These are phyloP conservation scores for Sycophila sp. DNA, from an alignment of 1,140 invertebrate species.

Conservation along the genomic window DNA sequence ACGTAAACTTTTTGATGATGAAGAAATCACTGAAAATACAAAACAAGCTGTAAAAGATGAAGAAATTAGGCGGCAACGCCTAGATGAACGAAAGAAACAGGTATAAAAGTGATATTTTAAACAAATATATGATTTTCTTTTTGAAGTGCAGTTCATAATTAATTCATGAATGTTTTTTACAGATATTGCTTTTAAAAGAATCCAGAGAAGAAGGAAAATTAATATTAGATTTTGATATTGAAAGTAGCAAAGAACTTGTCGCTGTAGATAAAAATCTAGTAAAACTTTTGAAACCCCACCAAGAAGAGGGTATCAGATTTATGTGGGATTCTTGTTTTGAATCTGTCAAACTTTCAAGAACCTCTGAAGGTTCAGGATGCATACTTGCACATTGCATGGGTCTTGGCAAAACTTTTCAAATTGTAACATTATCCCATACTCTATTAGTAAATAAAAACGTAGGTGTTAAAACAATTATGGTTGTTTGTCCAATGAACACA, in stretches of 20 bases:
- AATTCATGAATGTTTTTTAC: too few relatives aligned
- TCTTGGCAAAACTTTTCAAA: constrained; percentile 78
- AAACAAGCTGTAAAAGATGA: constrained; percentile 88
- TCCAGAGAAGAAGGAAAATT: constrained; percentile 62
- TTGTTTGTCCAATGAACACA: constrained; percentile 94
- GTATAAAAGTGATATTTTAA: background rate
- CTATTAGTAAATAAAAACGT: constrained; percentile 76
- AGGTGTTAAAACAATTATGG: constrained; percentile 78
- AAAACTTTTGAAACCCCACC: constrained; percentile 90
- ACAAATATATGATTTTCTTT: background rate
- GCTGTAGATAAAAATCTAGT: constrained; percentile 83
- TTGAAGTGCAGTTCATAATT: too few relatives aligned
- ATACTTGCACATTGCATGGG: constrained; percentile 95
- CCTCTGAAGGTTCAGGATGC: constrained; percentile 80
- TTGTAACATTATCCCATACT: constrained; percentile 89
- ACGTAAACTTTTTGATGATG: constrained; percentile 80
- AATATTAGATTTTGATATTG: constrained; percentile 83
- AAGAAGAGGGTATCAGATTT: constrained; percentile 89
- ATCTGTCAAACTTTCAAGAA: constrained; percentile 79
- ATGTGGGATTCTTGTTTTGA: constrained; percentile 96
- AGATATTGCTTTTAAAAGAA: constrained; percentile 44
- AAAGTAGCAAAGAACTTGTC: constrained; percentile 82
- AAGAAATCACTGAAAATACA: constrained; percentile 80
- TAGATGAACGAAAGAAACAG: constrained; percentile 81
- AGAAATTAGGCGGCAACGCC: constrained; percentile 84